Conservation (phyloP, 2,797 vertebrate species). For the Crax fasciolata region DNA sequence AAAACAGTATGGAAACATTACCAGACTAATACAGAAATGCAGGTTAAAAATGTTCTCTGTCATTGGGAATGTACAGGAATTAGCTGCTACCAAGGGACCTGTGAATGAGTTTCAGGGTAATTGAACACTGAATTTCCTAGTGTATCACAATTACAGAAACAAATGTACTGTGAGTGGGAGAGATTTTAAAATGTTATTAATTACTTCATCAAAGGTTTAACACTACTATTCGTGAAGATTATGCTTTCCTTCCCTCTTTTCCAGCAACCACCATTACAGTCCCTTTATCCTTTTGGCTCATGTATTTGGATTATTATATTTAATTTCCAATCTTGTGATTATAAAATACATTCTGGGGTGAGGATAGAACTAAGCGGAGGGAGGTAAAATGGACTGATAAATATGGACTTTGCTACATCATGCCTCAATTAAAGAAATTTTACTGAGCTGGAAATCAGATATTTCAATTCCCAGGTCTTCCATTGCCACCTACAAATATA, state of each 20-base stretch:
- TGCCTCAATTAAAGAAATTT: neutral
- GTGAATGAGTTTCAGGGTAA: slow-evolving; percentile 52
- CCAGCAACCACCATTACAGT: neutral
- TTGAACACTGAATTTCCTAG: slow-evolving; percentile 44
- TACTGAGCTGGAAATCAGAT: neutral
- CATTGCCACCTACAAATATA: neutral
- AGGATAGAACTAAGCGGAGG: neutral
- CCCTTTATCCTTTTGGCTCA: neutral
- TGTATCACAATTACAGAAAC: slow-evolving; percentile 55
- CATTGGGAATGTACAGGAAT: slow-evolving; percentile 30
- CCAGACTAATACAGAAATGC: slow-evolving; percentile 53
- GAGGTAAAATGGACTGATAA: neutral
- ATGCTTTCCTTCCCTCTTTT: neutral
- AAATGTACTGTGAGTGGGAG: slow-evolving; percentile 30
- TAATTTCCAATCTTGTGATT: neutral
- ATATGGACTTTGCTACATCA: neutral
- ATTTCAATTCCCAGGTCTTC: neutral
- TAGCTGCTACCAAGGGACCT: slow-evolving; percentile 33
- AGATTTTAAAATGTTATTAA: slow-evolving; percentile 54
- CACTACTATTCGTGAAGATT: neutral
- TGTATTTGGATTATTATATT: neutral
- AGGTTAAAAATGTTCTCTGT: slow-evolving; percentile 49
- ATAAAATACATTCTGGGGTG: neutral
- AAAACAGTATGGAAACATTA: slow-evolving; percentile 33
- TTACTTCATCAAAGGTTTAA: slow-evolving; percentile 40